Evolutionary conservation across 2,888 invertebrate genomes (phyloP).

Genomic region (Ennomos quercinarius): DNA sequence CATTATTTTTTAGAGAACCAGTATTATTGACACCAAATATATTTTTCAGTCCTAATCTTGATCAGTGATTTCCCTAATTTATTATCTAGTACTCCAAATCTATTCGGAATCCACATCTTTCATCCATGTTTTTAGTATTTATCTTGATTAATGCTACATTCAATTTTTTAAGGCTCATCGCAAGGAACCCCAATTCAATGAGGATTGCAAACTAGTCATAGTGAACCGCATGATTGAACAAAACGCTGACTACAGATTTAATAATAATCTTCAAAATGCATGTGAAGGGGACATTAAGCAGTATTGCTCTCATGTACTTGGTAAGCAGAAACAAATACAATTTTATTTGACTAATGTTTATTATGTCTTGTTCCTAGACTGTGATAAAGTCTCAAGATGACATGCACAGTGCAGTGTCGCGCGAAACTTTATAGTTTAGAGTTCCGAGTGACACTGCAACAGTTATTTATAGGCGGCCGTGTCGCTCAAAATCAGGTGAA

Average conservation of each 20-base stretch:
- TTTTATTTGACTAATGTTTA: neutral
- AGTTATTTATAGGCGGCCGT: too few relatives aligned
- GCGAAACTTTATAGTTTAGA: too few relatives aligned
- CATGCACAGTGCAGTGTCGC: too few relatives aligned
- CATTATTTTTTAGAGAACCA: too few relatives aligned
- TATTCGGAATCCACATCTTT: neutral
- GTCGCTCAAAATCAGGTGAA: neutral
- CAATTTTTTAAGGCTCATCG: constrained; percentile 85
- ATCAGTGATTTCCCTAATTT: too few relatives aligned
- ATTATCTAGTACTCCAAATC: too few relatives aligned
- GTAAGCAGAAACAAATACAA: constrained; percentile 52
- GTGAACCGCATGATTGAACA: constrained; percentile 95
- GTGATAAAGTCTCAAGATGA: too few relatives aligned
- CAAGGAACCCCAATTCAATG: constrained; percentile 91
- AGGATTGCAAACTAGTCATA: constrained; percentile 93
- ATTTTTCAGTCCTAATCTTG: too few relatives aligned
- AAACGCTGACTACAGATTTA: constrained; percentile 95
- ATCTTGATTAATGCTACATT: neutral
- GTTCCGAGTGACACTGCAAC: too few relatives aligned
- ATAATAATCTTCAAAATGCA: constrained; percentile 92
- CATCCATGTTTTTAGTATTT: neutral
- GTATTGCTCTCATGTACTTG: constrained; percentile 77
- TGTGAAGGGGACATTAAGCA: constrained; percentile 94
- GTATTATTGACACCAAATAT: too few relatives aligned
- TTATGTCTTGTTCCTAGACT: too few relatives aligned